Evolutionary conservation across 2,113 vertebrate species (phyloP).

Genomic region (Macquaria australasica): DNA sequence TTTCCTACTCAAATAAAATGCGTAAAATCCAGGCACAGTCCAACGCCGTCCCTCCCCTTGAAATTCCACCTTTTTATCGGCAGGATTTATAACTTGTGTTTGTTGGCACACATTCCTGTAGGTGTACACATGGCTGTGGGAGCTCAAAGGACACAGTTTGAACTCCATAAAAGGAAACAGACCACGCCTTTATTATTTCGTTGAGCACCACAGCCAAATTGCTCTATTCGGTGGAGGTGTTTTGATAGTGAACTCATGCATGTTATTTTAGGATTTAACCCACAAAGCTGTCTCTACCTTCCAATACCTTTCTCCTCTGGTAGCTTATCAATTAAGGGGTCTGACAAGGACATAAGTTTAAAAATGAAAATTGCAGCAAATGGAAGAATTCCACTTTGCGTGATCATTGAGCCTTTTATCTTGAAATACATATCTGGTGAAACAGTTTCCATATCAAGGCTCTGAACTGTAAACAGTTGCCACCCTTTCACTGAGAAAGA

Average conservation of each 20-base stretch:
- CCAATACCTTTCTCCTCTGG: neutral
- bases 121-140: conserved; percentile 36
- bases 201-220: neutral
- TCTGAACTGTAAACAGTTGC: neutral
- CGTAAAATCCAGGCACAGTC: conserved; percentile 13
- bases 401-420: neutral
- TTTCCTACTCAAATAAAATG: conserved; percentile 35
- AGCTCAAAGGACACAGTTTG: conserved; percentile 67
- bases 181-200: conserved; percentile 70
- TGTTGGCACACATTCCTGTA: conserved; percentile 57
- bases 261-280: neutral
- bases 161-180: conserved; percentile 49
- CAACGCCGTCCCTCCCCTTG: conserved; percentile 25
- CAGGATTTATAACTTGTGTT: conserved; percentile 64
- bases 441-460: neutral
- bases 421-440: neutral
- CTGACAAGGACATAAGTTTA: too few relatives aligned
- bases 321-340: neutral
- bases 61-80: conserved; percentile 75
- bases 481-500: conserved; percentile 5
- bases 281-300: neutral
- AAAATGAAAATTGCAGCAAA: neutral
- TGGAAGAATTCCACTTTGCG: neutral
- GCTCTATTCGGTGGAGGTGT: neutral
- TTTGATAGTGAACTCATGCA: neutral